Conservation (phyloP, 2,797 vertebrate genomes). For the Lepilemur ruficaudatus region DNA sequence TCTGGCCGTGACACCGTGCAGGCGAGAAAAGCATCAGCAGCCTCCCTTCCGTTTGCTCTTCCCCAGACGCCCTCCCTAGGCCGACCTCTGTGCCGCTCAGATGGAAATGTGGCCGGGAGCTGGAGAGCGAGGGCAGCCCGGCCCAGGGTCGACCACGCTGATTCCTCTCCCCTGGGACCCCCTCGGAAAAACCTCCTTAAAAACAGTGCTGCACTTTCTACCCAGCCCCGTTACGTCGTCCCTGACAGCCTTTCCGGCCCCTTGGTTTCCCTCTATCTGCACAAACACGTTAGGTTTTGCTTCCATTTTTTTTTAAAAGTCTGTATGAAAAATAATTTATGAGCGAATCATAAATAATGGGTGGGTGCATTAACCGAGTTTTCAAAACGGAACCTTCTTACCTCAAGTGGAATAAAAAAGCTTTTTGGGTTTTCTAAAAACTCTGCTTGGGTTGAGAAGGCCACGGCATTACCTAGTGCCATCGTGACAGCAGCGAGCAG, state of each 20-base stretch:
- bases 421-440: not conserved
- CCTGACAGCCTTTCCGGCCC: not conserved
- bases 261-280: not conserved
- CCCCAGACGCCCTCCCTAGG: not conserved
- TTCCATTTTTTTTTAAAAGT: not conserved
- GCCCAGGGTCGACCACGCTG: accelerated
- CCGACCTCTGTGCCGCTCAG: accelerated
- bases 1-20: not conserved
- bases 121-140: not conserved
- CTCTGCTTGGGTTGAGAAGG: not conserved
- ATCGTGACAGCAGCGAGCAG: not conserved
- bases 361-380: not conserved
- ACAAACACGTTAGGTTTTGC: not conserved
- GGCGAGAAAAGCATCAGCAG: accelerated
- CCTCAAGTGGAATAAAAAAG: constrained; percentile 18
- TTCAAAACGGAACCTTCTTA: not conserved
- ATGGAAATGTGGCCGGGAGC: not conserved
- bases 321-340: not conserved
- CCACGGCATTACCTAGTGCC: not conserved
- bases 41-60: not conserved
- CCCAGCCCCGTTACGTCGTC: accelerated
- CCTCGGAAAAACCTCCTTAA: not conserved
- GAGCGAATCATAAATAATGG: constrained; percentile 22
- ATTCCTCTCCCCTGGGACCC: accelerated
- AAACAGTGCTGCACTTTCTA: accelerated